phyloP scores from a whole-genome alignment of 2,113 vertebrate genomes.

The Silurus glanis region DNA sequence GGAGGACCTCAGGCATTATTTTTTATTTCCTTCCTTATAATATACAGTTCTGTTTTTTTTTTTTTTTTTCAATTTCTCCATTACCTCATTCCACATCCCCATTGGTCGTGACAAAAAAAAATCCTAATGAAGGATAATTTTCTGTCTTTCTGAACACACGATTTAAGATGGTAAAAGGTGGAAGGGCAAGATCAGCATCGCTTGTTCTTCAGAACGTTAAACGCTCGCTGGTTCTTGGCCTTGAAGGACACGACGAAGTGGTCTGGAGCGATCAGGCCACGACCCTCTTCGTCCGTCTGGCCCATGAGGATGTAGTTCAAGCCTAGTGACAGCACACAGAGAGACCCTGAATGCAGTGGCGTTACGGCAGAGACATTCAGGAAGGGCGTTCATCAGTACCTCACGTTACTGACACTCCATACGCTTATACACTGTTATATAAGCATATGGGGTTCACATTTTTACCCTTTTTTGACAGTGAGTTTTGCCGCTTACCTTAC shows the following conservation, averaged over 20 bases:
- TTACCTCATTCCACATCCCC: background rate
- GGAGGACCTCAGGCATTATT: background rate
- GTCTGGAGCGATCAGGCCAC: slow-evolving; percentile 85
- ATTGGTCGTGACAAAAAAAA: background rate
- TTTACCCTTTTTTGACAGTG: slow-evolving; percentile 43
- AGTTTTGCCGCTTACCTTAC: slow-evolving; percentile 67
- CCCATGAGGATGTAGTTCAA: slow-evolving; percentile 99
- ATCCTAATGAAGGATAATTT: background rate
- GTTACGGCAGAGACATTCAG: slow-evolving; percentile 76
- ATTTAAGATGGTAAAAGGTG: background rate
- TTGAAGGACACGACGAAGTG: slow-evolving; percentile 92
- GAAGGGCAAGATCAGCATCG: slow-evolving; percentile 74
- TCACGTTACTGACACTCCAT: slow-evolving; percentile 36
- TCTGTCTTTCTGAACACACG: background rate
- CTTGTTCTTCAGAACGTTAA: slow-evolving; percentile 85
- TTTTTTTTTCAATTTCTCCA: background rate
- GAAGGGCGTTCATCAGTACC: slow-evolving; percentile 63
- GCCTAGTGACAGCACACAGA: slow-evolving; percentile 82
- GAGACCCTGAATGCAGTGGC: slow-evolving; percentile 76
- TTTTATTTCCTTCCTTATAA: slow-evolving; percentile 2
- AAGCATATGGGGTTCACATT: slow-evolving; percentile 54
- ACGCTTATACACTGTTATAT: slow-evolving; percentile 60
- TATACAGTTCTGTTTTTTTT: background rate
- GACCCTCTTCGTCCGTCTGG: slow-evolving; percentile 87
- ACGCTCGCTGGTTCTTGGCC: slow-evolving; percentile 88